Percentiles rank a stretch among this genome's conserved stretches.
These are phyloP conservation scores for Oncopeltus fasciatus DNA, from an alignment of 1,140 invertebrate genomes.

Conservation along the genomic window DNA sequence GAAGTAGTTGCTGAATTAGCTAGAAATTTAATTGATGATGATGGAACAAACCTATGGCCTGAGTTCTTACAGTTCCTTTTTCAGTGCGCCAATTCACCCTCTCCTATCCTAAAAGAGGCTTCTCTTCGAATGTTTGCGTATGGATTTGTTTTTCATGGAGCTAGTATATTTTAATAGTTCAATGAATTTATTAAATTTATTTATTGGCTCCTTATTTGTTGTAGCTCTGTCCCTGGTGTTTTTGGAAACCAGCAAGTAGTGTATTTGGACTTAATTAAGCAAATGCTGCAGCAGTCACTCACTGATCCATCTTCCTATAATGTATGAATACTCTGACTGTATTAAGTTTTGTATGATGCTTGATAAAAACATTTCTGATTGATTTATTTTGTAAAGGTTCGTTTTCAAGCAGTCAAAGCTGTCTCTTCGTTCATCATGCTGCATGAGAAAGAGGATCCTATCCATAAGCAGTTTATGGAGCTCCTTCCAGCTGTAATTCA, in stretches of 20 bases:
- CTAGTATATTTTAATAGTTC: too few species aligned
- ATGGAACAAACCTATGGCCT: conserved; percentile 92
- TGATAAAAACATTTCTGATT: background rate
- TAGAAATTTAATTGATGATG: conserved; percentile 88
- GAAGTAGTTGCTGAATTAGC: conserved; percentile 90
- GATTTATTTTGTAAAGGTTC: too few species aligned
- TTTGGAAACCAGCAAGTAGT: conserved; percentile 91
- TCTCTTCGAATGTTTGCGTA: conserved; percentile 88
- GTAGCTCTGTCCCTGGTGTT: conserved; percentile 79
- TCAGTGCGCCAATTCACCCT: conserved; percentile 73
- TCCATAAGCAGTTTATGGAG: conserved; percentile 78
- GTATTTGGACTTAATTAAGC: conserved; percentile 85
- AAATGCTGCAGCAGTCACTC: conserved; percentile 77
- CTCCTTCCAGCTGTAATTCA: conserved; percentile 61
- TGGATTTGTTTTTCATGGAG: too few species aligned
- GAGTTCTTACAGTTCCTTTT: conserved; percentile 94
- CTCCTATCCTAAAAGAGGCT: conserved; percentile 75
- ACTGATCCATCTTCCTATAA: conserved; percentile 51
- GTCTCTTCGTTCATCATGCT: conserved; percentile 77
- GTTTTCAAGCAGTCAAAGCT: conserved; percentile 70
- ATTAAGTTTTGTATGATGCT: background rate
- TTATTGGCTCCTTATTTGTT: conserved; percentile 22
- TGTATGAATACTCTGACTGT: conserved; percentile 28
- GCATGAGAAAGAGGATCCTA: conserved; percentile 75
- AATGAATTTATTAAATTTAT: background rate